Evolutionary conservation across 30 jellyfish, hydroid and myxozoan species (phyloP), one percentile per base, ranked within the genome.

Genomic region (Pelagia noctiluca): DNA sequence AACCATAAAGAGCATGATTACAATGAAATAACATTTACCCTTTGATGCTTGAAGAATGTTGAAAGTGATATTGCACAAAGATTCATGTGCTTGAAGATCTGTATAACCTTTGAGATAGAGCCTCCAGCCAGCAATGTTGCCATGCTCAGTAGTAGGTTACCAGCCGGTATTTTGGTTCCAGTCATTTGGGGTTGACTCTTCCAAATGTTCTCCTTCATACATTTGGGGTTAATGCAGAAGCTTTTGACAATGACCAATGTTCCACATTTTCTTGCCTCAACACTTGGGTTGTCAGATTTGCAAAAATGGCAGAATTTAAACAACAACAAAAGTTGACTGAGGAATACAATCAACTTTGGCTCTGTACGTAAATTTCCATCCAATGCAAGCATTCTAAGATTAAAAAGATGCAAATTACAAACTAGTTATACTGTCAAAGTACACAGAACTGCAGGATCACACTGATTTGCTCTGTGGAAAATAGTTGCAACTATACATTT

Each of bases 111-210:
- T 42, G 57, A 42, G 8, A 42, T 42, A 16, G 8, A 42, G 8
- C 57, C 57, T 8, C 16, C 57, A 42, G 57, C 57, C 16, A 42
- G 50, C 26, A 73, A 63, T 23, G 49, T 73, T 0, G 74, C 74
- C 38, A 73, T 30, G 25, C 74, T 30, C 23, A 73, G 49, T 31
- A 73, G 38, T 31, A 42, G 35, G 74, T 73, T 73, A 21, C 42
- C 85, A 38, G 85, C 71, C 29, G 85, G 85, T 22, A 73, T 73
- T n/a, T 73, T 73, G 7, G 71, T 73, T 73, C 85, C 85, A 22
- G 38, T 32, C 38, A 73, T 73, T 37, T 29, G 48, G 0, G 85
- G 85, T 73, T 73, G 85, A 50, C 85, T 73, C 48, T 50, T 37
- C 74, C 85, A 73, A 52, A 29, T n/a, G 23, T n/a, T 5, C 21